Evolutionary conservation across 2,888 invertebrate species (phyloP).

Genomic region (Phymatocera aterrima): DNA sequence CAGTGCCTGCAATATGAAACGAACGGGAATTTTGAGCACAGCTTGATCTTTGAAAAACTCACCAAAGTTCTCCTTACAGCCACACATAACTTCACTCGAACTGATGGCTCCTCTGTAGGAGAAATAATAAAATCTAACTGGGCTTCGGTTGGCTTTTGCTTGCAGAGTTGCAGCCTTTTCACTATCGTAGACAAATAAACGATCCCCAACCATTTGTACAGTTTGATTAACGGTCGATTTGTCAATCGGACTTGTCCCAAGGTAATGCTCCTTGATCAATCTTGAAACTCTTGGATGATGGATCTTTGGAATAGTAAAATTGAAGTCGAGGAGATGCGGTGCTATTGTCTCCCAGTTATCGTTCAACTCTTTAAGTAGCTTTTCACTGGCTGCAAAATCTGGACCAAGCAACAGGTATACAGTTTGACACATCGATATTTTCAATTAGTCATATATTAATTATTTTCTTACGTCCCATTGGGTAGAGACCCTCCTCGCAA

Average conservation of each 20-base stretch:
- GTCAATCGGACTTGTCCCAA: constrained; percentile 76
- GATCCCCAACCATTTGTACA: constrained; percentile 80
- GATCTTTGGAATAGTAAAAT: not conserved
- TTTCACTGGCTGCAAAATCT: constrained; percentile 2
- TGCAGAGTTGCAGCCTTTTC: constrained; percentile 80
- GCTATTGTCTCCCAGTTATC: constrained; percentile 17
- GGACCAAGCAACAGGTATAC: not conserved
- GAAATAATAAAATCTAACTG: constrained; percentile 82
- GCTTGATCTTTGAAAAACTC: constrained; percentile 54
- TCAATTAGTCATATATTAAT: not conserved
- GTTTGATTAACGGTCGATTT: constrained; percentile 60
- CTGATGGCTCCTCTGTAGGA: constrained; percentile 79
- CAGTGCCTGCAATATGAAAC: not conserved
- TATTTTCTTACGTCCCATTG: constrained; percentile 79
- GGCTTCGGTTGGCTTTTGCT: constrained; percentile 77
- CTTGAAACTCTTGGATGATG: constrained; percentile 74
- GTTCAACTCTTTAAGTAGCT: constrained; percentile 8
- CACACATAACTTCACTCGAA: constrained; percentile 77
- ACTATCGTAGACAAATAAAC: constrained; percentile 80
- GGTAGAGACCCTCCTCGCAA: constrained; percentile 85
- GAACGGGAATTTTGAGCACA: constrained; percentile 16
- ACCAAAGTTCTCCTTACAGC: constrained; percentile 79
- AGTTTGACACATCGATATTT: not conserved
- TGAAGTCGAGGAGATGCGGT: constrained; percentile 23
- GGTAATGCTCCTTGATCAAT: constrained; percentile 78